phyloP scores from a whole-genome alignment of 2,113 vertebrate species.

The Melanerpes formicivorus region DNA sequence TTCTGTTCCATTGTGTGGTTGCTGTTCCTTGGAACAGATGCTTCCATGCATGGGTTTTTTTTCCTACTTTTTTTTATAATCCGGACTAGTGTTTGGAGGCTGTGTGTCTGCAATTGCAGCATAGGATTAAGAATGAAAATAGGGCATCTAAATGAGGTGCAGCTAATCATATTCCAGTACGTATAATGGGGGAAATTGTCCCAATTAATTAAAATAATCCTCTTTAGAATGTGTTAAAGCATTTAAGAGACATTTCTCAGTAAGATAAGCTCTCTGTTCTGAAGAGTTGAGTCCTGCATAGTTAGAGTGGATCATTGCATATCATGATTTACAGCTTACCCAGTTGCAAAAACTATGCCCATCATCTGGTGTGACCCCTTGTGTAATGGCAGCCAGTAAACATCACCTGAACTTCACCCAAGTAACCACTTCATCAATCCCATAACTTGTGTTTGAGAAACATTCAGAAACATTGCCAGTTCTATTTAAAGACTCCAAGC shows the following conservation, averaged over 20 bases:
- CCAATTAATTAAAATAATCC: slow-evolving; percentile 71
- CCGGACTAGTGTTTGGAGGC: not conserved
- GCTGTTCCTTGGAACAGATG: not conserved
- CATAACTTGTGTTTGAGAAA: not conserved
- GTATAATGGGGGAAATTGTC: slow-evolving; percentile 60
- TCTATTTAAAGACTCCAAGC: not conserved
- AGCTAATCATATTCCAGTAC: slow-evolving; percentile 15
- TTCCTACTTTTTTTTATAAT: not conserved
- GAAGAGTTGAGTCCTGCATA: slow-evolving; percentile 13
- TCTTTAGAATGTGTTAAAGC: slow-evolving; percentile 61
- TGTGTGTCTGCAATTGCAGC: not conserved
- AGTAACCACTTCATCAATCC: not conserved
- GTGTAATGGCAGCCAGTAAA: not conserved
- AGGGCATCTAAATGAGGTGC: not conserved
- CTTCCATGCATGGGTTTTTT: not conserved
- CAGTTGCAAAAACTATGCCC: not conserved
- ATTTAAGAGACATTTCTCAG: slow-evolving; percentile 70
- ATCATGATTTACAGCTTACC: not conserved
- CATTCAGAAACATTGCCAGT: not conserved
- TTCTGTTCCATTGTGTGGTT: not conserved
- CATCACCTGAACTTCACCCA: not conserved
- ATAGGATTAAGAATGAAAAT: not conserved
- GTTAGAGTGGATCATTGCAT: not conserved
- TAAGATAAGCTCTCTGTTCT: slow-evolving; percentile 29
- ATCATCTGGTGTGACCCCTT: not conserved